Evolutionary conservation across 2,888 invertebrate species (phyloP).

Genomic region (Heliconius charithonia): DNA sequence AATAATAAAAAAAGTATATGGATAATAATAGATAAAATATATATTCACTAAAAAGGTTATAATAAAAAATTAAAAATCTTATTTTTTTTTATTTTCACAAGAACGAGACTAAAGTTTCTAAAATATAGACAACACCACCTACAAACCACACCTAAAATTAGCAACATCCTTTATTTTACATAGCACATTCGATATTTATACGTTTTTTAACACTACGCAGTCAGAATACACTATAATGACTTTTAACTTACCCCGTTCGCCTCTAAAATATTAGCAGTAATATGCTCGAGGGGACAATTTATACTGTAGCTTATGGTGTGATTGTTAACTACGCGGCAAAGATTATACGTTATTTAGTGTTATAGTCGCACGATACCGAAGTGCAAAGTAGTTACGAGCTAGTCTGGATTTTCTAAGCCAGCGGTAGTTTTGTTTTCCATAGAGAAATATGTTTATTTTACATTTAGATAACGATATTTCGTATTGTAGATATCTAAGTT

Average conservation of each 20-base stretch:
- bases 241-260: constrained; percentile 24
- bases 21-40: constrained; percentile 48
- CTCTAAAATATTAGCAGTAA: constrained; percentile 27
- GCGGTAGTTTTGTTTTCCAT: constrained; percentile 13
- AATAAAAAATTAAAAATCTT: no score
- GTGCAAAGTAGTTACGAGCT: constrained; percentile 38
- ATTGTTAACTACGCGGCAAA: constrained; percentile 74
- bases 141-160: no score
- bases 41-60: no score
- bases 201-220: neutral
- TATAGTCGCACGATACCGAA: constrained; percentile 64
- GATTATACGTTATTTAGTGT: constrained; percentile 75
- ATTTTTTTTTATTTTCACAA: no score
- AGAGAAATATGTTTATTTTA: constrained; percentile 5
- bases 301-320: constrained; percentile 66
- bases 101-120: no score
- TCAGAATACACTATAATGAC: constrained; percentile 24
- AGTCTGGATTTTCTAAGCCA: constrained; percentile 23
- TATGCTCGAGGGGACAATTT: constrained; percentile 77
- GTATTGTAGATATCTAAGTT: neutral
- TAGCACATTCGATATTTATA: constrained; percentile 55
- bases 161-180: constrained; percentile 58
- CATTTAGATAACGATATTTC: neutral
- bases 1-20: neutral
- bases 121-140: neutral